These are phyloP conservation scores for Eustalomyia histrio DNA, from an alignment of 2,888 invertebrate species.

Conservation along the genomic window DNA sequence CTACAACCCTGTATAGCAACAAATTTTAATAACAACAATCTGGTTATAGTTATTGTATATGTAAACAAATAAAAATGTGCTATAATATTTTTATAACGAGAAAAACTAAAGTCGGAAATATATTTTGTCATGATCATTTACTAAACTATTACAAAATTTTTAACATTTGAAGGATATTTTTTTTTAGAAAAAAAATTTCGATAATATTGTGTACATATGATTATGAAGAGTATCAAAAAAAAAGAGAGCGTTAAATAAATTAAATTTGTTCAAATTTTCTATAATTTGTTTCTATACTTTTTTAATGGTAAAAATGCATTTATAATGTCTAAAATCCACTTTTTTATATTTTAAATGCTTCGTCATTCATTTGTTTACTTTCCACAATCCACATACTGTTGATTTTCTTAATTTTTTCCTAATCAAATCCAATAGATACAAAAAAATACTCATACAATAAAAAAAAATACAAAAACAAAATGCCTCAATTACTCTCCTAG, in stretches of 20 bases:
- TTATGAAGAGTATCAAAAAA: neutral
- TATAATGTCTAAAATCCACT: slow-evolving; percentile 53
- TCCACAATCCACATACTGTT: slow-evolving; percentile 43
- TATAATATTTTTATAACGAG: slow-evolving; percentile 1
- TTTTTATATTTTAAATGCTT: slow-evolving; percentile 37
- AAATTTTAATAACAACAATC: neutral
- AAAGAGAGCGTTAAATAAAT: neutral
- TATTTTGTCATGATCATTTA: slow-evolving; percentile 50
- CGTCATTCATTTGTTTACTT: slow-evolving; percentile 59
- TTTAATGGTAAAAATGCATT: slow-evolving; percentile 35
- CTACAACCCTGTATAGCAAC: neutral
- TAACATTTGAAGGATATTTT: slow-evolving; percentile 54
- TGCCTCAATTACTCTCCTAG: slow-evolving; percentile 9
- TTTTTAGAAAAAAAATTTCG: slow-evolving; percentile 22
- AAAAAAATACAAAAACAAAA: slow-evolving; percentile 37
- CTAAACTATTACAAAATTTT: slow-evolving; percentile 38
- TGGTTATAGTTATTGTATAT: slow-evolving; percentile 3
- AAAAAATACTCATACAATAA: slow-evolving; percentile 29
- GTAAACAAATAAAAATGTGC: slow-evolving; percentile 23
- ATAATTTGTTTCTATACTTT: too few relatives aligned
- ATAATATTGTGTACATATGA: slow-evolving; percentile 15
- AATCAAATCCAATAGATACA: slow-evolving; percentile 40
- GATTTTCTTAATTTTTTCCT: slow-evolving; percentile 16
- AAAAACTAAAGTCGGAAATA: slow-evolving; percentile 40
- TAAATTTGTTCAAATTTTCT: neutral